phyloP scores from a whole-genome alignment of 2,113 vertebrate genomes.

The Motacilla alba region DNA sequence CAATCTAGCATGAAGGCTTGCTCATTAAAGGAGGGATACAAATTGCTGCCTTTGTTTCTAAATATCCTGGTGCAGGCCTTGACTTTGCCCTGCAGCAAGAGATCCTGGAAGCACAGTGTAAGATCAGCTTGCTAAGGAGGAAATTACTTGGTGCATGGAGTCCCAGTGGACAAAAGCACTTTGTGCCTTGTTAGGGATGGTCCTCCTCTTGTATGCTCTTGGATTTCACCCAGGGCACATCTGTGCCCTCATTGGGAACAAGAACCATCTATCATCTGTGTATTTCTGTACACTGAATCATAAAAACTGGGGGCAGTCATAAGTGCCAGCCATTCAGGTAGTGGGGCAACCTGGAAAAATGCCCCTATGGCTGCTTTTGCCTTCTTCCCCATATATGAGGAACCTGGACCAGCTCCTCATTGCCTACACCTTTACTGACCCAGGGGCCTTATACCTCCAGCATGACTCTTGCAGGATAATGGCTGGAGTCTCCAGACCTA shows the following conservation, averaged over 20 bases:
- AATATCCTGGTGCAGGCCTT: not conserved
- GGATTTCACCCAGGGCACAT: not conserved
- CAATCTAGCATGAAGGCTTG: not conserved
- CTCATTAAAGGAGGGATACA: accelerated
- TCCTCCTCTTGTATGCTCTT: not conserved
- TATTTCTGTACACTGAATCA: not conserved
- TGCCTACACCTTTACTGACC: not conserved
- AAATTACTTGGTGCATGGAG: not conserved
- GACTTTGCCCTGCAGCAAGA: not conserved
- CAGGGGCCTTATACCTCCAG: not conserved
- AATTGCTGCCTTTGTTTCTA: not conserved
- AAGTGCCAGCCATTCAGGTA: not conserved
- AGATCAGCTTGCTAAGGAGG: not conserved
- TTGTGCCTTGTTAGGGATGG: not conserved
- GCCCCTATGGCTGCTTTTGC: not conserved
- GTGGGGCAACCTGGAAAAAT: not conserved
- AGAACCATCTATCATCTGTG: not conserved
- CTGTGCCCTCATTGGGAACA: not conserved
- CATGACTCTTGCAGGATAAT: not conserved
- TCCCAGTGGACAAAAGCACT: not conserved
- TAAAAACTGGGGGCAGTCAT: not conserved
- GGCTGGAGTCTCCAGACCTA: not conserved
- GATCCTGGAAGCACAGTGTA: not conserved
- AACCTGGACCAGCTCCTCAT: not conserved
- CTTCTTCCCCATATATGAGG: not conserved